These are phyloP conservation scores for Anthopleura sola DNA, from an alignment of 64 coral and sea anemone genomes.

Conservation along the genomic window DNA sequence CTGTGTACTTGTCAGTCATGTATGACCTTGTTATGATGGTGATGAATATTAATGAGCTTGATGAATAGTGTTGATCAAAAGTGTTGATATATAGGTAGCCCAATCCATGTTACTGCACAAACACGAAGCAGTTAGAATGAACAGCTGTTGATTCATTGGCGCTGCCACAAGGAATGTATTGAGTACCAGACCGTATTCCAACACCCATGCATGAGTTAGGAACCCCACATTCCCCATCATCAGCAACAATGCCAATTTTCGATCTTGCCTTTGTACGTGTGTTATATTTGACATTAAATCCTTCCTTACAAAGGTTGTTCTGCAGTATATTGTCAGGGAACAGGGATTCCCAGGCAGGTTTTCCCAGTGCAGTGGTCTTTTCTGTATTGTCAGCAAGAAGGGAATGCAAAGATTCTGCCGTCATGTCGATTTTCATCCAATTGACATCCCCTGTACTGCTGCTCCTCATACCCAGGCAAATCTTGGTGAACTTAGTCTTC, in stretches of 20 bases:
- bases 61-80: neutral
- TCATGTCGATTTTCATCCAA: too few species aligned
- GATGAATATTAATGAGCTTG: neutral
- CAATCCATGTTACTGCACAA: neutral
- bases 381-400: slow-evolving; percentile 23
- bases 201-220: slow-evolving; percentile 24
- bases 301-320: slow-evolving; percentile 17
- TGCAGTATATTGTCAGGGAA: slow-evolving; percentile 12
- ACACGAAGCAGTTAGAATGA: neutral
- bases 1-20: neutral
- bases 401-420: too few species aligned
- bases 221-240: neutral
- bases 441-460: too few species aligned
- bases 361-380: neutral
- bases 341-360: slow-evolving; percentile 34
- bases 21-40: neutral
- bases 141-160: neutral
- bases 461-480: too few species aligned
- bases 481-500: too few species aligned
- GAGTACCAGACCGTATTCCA: neutral
- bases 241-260: slow-evolving; percentile 28
- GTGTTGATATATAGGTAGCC: neutral
- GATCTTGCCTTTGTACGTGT: neutral
- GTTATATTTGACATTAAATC: slow-evolving; percentile 21
- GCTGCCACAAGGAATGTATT: neutral